Conservation (phyloP, 2,888 invertebrate species). For the Galerucella nymphaeae region DNA sequence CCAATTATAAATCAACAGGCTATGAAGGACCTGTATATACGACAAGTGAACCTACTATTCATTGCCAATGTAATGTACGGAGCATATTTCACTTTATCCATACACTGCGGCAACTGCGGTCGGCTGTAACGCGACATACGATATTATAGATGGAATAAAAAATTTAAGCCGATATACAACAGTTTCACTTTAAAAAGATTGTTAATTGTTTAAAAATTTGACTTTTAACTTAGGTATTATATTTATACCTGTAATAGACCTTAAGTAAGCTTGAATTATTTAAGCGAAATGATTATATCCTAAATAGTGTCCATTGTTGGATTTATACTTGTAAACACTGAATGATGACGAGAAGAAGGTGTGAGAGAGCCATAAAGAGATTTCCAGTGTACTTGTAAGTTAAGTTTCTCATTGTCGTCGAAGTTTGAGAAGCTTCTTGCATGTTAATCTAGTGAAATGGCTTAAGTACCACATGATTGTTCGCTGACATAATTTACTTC, state of each 20-base stretch:
- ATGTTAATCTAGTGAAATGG: conserved; percentile 63
- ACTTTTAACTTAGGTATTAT: not conserved
- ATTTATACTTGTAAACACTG: not conserved
- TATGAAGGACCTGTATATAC: too few species aligned
- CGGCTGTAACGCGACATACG: too few species aligned
- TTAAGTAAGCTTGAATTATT: not conserved
- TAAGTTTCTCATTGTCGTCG: conserved; percentile 60
- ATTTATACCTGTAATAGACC: not conserved
- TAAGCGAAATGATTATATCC: not conserved
- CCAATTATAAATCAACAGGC: too few species aligned
- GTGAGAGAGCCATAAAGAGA: conserved; percentile 46
- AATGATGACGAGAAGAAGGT: conserved; percentile 36
- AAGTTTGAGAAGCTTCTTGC: conserved; percentile 58
- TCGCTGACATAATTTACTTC: conserved; percentile 65
- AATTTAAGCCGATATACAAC: too few species aligned
- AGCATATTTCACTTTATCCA: too few species aligned
- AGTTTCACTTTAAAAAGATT: too few species aligned
- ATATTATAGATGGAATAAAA: too few species aligned
- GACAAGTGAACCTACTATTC: too few species aligned
- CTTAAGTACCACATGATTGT: conserved; percentile 64
- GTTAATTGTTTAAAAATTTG: too few species aligned
- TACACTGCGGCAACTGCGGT: too few species aligned
- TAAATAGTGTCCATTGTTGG: not conserved
- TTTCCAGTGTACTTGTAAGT: conserved; percentile 64
- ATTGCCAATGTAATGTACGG: too few species aligned